Percentiles rank a stretch among this genome's conserved stretches.
These are phyloP conservation scores for Cheirogaleus medius DNA, from an alignment of 2,113 vertebrate genomes.

Conservation along the genomic window DNA sequence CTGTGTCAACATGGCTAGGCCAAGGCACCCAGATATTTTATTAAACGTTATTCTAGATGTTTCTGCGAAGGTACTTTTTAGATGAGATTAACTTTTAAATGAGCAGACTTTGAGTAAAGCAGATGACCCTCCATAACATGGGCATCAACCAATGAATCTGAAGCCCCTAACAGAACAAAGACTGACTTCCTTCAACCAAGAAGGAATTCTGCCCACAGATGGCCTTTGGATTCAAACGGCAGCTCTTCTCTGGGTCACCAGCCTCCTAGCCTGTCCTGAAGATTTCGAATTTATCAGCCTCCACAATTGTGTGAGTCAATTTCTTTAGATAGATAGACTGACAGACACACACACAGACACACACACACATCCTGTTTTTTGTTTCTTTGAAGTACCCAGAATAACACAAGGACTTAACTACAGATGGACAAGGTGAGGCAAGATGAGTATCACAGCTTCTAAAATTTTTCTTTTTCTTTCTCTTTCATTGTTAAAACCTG, in stretches of 20 bases:
- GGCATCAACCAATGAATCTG: neutral
- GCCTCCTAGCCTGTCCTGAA: neutral
- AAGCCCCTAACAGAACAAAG: neutral
- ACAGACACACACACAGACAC: neutral
- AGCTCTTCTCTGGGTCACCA: neutral
- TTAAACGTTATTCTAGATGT: neutral
- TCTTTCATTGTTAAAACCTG: slow-evolving; percentile 7
- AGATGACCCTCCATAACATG: neutral
- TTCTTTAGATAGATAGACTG: neutral
- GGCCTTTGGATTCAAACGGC: too few relatives aligned
- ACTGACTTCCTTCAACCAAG: neutral
- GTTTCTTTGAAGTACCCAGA: neutral
- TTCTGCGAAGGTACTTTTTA: neutral
- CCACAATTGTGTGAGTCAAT: neutral
- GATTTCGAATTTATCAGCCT: neutral
- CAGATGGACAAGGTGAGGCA: neutral
- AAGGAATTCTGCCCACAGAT: neutral
- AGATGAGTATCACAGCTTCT: neutral
- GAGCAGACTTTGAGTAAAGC: neutral
- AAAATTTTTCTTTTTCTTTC: neutral
- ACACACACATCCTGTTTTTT: neutral
- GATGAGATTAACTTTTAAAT: neutral
- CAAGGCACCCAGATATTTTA: neutral
- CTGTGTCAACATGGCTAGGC: neutral
- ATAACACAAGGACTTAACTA: neutral